Evolutionary conservation across 2,113 vertebrate genomes (phyloP).

Genomic region (Chrysemys picta): DNA sequence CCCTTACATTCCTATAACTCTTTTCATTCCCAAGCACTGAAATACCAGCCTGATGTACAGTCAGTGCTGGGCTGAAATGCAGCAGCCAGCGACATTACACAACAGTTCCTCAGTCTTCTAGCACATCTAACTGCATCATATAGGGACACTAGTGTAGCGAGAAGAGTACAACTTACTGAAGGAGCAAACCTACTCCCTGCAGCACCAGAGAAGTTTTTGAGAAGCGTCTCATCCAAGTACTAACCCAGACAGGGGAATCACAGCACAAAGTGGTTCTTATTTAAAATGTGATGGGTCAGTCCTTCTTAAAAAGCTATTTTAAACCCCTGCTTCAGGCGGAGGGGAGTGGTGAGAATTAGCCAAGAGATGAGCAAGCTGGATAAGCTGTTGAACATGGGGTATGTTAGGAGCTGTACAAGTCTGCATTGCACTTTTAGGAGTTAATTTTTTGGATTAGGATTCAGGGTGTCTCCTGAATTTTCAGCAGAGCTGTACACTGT

Average conservation of each 20-base stretch:
- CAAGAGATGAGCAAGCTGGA: accelerated
- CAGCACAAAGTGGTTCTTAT: neutral
- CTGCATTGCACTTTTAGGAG: neutral
- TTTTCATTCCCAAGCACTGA: neutral
- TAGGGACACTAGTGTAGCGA: neutral
- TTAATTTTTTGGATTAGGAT: neutral
- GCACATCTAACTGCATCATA: neutral
- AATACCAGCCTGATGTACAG: neutral
- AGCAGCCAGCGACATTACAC: neutral
- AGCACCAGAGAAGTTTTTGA: neutral
- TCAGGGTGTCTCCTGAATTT: neutral
- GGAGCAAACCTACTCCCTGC: neutral
- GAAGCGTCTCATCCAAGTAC: neutral
- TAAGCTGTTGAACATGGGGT: neutral
- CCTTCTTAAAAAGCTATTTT: neutral
- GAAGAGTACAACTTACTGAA: neutral
- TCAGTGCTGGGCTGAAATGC: neutral
- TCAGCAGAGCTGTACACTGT: neutral
- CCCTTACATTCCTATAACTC: too few species aligned
- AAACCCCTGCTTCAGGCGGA: neutral
- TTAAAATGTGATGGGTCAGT: neutral
- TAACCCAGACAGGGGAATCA: neutral
- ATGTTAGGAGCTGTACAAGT: accelerated
- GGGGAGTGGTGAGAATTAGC: neutral
- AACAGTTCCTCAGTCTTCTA: neutral